phyloP scores from a whole-genome alignment of 2,888 invertebrate genomes.

The Apamea crenata region DNA sequence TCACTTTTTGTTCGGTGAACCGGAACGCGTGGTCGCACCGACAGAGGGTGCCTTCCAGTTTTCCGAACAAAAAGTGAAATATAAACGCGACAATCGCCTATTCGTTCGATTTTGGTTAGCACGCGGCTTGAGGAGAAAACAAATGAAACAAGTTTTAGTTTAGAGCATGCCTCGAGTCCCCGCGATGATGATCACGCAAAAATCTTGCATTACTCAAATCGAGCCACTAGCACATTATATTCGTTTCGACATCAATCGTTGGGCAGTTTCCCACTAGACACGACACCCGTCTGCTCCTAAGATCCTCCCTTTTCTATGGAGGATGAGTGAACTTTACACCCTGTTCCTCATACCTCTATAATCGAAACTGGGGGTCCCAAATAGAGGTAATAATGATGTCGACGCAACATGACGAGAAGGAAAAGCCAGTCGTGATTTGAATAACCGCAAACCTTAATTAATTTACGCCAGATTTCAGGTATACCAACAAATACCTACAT shows the following conservation, averaged over 20 bases:
- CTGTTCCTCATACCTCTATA: too few relatives aligned
- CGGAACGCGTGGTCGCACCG: too few relatives aligned
- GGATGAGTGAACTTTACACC: background rate
- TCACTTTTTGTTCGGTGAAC: too few relatives aligned
- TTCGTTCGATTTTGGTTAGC: background rate
- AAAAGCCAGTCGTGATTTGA: background rate
- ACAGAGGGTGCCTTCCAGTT: too few relatives aligned
- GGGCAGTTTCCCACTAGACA: background rate
- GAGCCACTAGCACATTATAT: background rate
- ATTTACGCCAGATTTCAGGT: background rate
- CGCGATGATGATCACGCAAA: background rate
- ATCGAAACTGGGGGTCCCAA: background rate
- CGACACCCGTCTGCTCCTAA: background rate
- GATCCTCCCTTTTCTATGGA: background rate
- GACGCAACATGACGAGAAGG: background rate
- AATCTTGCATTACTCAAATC: background rate
- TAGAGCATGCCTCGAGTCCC: background rate
- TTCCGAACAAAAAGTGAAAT: background rate
- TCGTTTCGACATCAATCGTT: background rate
- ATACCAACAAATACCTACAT: background rate
- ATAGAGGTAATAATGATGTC: background rate
- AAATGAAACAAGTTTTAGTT: background rate
- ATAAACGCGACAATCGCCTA: background rate
- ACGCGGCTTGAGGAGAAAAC: background rate
- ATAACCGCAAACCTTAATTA: conserved; percentile 14